A percentile compares a stretch with the other conserved stretches of the same genome.
Conservation (phyloP, 2,888 invertebrate genomes). For the Archaeoteleia sp. region DNA sequence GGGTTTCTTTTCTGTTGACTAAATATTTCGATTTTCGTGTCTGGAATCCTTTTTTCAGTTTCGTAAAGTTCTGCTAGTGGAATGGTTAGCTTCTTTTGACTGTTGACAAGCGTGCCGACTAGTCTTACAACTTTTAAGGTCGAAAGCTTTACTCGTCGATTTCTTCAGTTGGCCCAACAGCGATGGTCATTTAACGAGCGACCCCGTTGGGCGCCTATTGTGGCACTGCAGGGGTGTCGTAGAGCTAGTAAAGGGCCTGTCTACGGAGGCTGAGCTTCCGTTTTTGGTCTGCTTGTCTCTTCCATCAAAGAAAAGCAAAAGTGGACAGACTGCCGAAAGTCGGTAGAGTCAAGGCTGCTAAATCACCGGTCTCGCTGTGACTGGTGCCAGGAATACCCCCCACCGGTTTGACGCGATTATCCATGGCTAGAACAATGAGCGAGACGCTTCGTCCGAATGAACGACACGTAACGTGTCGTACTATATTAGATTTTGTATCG, state of each 20-base stretch:
- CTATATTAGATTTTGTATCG: too few species aligned
- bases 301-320: conserved; percentile 22
- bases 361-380: conserved; percentile 25
- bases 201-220: conserved; percentile 34
- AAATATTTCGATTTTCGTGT: conserved; percentile 6
- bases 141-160: conserved; percentile 33
- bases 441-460: conserved; percentile 4
- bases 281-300: conserved; percentile 33
- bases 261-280: conserved; percentile 38
- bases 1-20: too few species aligned
- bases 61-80: too few species aligned
- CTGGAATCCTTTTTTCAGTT: not conserved
- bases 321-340: not conserved
- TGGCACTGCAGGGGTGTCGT: conserved; percentile 24
- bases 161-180: conserved; percentile 21
- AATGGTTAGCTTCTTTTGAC: not conserved
- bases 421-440: conserved; percentile 35
- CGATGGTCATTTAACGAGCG: conserved; percentile 19
- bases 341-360: conserved; percentile 19
- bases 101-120: not conserved
- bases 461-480: conserved; percentile 8
- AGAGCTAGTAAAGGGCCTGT: conserved; percentile 26
- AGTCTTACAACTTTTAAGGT: conserved; percentile 4
- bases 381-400: conserved; percentile 7
- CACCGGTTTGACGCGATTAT: conserved; percentile 23